Evolutionary conservation across 2,797 vertebrate genomes (phyloP).

Genomic region (Muscicapa comitata): DNA sequence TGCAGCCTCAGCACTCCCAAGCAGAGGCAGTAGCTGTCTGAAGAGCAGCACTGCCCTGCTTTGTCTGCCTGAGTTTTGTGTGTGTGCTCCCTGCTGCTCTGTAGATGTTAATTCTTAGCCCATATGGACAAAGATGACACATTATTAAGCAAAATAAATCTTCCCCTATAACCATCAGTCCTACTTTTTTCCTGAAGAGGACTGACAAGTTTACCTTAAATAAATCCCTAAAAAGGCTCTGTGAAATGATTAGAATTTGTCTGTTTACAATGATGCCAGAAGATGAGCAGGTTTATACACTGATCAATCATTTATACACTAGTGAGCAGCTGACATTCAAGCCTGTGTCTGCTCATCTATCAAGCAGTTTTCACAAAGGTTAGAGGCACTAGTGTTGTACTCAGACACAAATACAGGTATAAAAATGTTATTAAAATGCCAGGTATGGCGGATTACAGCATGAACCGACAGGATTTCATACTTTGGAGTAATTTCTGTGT

Average conservation of each 20-base stretch:
- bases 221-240: conserved; percentile 13
- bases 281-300: conserved; percentile 25
- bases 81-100: background rate
- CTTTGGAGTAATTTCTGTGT: background rate
- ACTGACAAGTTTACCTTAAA: conserved; percentile 25
- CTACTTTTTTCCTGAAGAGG: conserved; percentile 11
- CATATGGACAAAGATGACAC: background rate
- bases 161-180: background rate
- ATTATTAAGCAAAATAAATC: conserved; percentile 13
- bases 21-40: background rate
- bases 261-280: conserved; percentile 6
- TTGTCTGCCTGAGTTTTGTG: background rate
- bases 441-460: background rate
- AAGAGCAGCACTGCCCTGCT: background rate
- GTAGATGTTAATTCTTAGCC: conserved; percentile 5
- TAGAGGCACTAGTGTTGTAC: background rate
- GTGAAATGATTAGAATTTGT: conserved; percentile 38
- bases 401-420: background rate
- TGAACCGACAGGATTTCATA: background rate
- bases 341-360: background rate
- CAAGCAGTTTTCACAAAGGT: conserved; percentile 13
- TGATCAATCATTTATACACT: conserved; percentile 27
- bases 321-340: background rate
- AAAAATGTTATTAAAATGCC: conserved; percentile 1
- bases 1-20: background rate